Evolutionary conservation across 2,888 invertebrate species (phyloP), one percentile per base, ranked within the genome.

Genomic region (Drosophila birchii): DNA sequence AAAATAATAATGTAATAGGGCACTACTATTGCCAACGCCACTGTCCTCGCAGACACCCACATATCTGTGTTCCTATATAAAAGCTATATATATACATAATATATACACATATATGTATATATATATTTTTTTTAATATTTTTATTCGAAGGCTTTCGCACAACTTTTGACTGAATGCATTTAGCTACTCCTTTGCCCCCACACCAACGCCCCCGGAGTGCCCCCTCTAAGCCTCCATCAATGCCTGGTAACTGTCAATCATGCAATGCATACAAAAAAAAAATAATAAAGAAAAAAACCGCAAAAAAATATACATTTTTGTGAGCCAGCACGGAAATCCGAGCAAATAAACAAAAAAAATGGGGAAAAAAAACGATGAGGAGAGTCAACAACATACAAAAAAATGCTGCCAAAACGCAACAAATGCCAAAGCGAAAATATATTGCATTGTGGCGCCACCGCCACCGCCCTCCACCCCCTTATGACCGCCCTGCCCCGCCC

Each of bases 351-450:
- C 38, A 53, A 62, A 45, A 55, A 75, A 23, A 23, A n/a, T n/a
- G n/a, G n/a, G n/a, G n/a, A n/a, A 23, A 60, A 54, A 51, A 39
- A 29, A 36, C 23, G 14, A 18, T 23, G 34, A 14, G 8, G 59
- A 47, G 43, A 38, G 39, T 57, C 43, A 29, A 44, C 34, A 49
- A 38, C 62, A 34, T 20, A 11, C 32, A 51, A 53, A 70, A 78
- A 78, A 78, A 75, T 34, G 18, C 43, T 68, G 69, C 67, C 67
- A 67, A 79, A 87, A 85, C 75, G 73, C 85, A 85, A 82, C 82
- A 83, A 88, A 87, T 85, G 76, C 64, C 69, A 74, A 69, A 79
- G 75, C 78, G 66, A 76, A 84, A 85, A 81, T 81, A 81, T 79
- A 78, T 84, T 76, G 76, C 67, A 76, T 74, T 80, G 62, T 67